Percentiles rank a stretch among this genome's conserved stretches.
Conservation (phyloP, 2,797 vertebrate genomes). For the Anguilla anguilla region DNA sequence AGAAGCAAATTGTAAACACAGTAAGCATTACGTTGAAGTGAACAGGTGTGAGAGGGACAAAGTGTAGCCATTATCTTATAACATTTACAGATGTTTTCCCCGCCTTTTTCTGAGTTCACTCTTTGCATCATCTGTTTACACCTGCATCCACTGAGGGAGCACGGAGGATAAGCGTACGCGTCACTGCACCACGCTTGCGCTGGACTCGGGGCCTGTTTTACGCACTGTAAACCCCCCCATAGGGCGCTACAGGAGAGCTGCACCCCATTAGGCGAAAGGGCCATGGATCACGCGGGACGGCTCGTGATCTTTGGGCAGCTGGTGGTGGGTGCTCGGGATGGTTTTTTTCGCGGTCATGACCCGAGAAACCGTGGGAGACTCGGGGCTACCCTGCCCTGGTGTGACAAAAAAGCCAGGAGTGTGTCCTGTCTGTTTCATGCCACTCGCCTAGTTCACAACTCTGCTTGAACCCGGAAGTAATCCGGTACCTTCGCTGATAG, state of each 20-base stretch:
- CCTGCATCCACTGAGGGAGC: not conserved
- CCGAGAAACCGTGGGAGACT: not conserved
- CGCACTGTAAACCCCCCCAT: not conserved
- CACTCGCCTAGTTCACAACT: no score
- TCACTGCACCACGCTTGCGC: not conserved
- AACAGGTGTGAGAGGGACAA: not conserved
- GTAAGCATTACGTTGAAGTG: not conserved
- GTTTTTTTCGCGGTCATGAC: not conserved
- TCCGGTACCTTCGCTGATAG: no score
- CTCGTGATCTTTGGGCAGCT: not conserved
- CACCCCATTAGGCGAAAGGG: not conserved
- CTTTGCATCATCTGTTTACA: not conserved
- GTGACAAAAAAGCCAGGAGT: not conserved
- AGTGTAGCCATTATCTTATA: not conserved
- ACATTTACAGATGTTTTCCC: not conserved
- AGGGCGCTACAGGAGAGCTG: not conserved
- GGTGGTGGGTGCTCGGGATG: not conserved
- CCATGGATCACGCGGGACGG: not conserved
- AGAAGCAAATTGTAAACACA: not conserved
- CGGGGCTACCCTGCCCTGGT: not conserved
- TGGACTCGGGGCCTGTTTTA: not conserved
- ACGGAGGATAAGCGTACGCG: not conserved
- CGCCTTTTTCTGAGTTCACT: not conserved
- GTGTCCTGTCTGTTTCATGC: no score
- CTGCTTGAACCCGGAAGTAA: no score